phyloP scores from a whole-genome alignment of 2,113 vertebrate genomes.

The Antechinus flavipes region DNA sequence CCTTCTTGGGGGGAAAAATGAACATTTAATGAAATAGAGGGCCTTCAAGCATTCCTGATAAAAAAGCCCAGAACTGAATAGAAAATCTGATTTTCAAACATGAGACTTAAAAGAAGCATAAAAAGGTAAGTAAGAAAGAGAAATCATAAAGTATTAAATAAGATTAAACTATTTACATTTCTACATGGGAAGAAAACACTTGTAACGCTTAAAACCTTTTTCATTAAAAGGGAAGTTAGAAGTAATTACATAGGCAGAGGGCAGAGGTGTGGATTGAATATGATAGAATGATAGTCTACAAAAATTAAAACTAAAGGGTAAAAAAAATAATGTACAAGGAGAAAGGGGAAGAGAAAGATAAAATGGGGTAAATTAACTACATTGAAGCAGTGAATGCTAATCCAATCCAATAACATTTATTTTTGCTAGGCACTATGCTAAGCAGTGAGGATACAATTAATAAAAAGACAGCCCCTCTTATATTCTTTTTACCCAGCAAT shows the following conservation, averaged over 20 bases:
- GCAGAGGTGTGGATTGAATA: background rate
- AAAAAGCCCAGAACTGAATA: no score
- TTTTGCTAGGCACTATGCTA: background rate
- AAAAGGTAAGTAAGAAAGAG: no score
- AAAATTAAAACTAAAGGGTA: background rate
- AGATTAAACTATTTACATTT: no score
- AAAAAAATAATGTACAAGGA: background rate
- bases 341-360: background rate
- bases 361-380: background rate
- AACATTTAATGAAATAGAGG: no score
- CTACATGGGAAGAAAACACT: no score
- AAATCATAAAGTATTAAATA: no score
- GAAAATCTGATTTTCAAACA: no score
- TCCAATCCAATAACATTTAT: background rate
- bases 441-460: background rate
- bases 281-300: background rate
- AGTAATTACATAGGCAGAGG: background rate
- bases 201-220: background rate
- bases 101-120: no score
- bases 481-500: no score
- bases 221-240: background rate
- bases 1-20: no score
- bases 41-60: no score
- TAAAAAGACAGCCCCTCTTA: background rate
- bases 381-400: background rate